These are phyloP conservation scores for Oscheius sp. DNA, from an alignment of 2,888 invertebrate species.

Conservation along the genomic window DNA sequence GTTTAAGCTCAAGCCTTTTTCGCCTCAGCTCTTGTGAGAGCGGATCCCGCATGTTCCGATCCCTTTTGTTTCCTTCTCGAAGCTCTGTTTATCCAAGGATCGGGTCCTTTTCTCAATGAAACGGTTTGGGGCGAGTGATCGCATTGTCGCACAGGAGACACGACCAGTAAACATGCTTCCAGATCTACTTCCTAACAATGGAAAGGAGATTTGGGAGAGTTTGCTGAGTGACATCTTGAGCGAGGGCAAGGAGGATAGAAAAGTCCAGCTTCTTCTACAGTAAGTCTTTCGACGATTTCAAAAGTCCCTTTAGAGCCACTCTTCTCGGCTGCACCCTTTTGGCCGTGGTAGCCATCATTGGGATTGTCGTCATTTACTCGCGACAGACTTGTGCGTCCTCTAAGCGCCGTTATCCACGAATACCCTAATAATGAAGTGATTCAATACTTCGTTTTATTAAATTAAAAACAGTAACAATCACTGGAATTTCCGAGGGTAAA, in stretches of 20 bases:
- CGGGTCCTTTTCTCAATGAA: constrained; percentile 18
- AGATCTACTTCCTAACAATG: constrained; percentile 24
- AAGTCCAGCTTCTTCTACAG: constrained; percentile 32
- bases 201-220: constrained; percentile 22
- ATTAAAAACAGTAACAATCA: neutral
- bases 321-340: constrained; percentile 28
- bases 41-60: no score
- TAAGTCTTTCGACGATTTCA: neutral
- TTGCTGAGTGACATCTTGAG: constrained; percentile 30
- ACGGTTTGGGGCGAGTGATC: constrained; percentile 3
- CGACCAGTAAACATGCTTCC: constrained; percentile 3
- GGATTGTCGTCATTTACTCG: constrained; percentile 62
- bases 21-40: no score
- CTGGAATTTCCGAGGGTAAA: neutral
- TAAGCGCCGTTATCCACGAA: neutral
- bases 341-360: constrained; percentile 51
- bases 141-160: neutral
- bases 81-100: no score
- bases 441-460: neutral
- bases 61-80: no score
- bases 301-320: constrained; percentile 27
- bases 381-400: neutral
- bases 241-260: constrained; percentile 29
- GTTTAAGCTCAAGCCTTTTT: no score
- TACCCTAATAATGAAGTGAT: neutral